Evolutionary conservation across 2,797 vertebrate genomes (phyloP), one percentile per base, ranked within the genome.

Genomic region (Fratercula arctica): DNA sequence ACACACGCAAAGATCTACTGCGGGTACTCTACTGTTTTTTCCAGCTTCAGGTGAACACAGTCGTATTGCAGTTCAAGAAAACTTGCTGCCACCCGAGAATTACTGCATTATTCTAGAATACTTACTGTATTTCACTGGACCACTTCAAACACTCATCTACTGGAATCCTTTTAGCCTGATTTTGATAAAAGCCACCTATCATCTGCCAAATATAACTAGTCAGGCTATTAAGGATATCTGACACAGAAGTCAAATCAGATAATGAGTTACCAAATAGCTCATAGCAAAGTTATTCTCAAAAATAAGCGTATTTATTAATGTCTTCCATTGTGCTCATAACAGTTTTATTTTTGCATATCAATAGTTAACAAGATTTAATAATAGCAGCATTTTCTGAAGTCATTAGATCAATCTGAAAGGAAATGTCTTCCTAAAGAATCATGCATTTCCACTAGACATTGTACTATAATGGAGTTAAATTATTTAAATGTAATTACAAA

Each of bases 401-500:
- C 87, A 83, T 93, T 92, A 94, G 72, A 93, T 93, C 95, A 92
- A 59, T 79, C 85, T 86, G 89, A 86, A 92, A 92, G 63, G 89
- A 85, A 95, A 84, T 7, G 3, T 84, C 93, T 73, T 94, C 85
- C 90, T 84, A 70, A 85, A 72, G 87, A 96, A 94, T 86, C 85
- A 73, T 60, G 76, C 64, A 61, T 95, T 96, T 94, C 75, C 77
- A 90, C 89, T 8, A 96, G 92, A 86, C 82, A 20, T 61, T 67
- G 90, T 60, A 90, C 56, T 78, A 66, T 81, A 96, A 94, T 84
- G 90, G 78, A 96, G 69, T 93, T 97, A 96, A 97, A 97, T 97
- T 94, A 96, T 96, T 97, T 97, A 97, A 97, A 97, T 93, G 93
- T 96, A 96, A 95, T 97, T 97, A 96, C 92, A 96, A 96, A 96